These are phyloP conservation scores for Lasioglossum zephyrum DNA, from an alignment of 2,888 invertebrate species.

Conservation along the genomic window DNA sequence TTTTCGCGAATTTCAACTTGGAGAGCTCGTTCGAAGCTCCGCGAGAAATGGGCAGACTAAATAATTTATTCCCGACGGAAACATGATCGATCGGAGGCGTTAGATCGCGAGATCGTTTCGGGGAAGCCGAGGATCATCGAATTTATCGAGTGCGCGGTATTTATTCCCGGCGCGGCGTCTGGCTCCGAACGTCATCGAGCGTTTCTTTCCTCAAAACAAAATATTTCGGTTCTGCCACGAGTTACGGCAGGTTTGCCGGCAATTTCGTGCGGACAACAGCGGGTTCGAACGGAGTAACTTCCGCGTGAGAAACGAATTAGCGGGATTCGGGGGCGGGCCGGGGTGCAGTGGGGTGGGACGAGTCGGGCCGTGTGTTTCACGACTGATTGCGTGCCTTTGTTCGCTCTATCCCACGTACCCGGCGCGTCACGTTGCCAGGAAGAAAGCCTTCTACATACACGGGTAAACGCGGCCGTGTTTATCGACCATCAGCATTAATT, in stretches of 20 bases:
- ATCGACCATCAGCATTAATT: conserved; percentile 27
- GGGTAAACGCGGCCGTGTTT: conserved; percentile 30
- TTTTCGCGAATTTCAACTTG: background rate
- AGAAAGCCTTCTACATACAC: conserved; percentile 10
- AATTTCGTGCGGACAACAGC: background rate
- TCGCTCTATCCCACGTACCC: background rate
- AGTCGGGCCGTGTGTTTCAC: background rate
- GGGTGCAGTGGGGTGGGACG: background rate
- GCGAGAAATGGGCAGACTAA: background rate
- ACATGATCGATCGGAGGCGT: background rate
- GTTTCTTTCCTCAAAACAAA: background rate
- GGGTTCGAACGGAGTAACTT: background rate
- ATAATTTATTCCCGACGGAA: background rate
- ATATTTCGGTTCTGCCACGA: background rate
- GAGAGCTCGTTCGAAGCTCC: no score
- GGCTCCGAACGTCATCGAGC: background rate
- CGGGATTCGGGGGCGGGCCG: background rate
- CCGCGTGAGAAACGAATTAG: conserved; percentile 23
- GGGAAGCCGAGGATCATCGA: background rate
- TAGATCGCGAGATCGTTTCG: background rate
- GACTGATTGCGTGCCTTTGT: conserved; percentile 16
- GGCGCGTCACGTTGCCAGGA: background rate
- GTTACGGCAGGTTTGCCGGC: background rate
- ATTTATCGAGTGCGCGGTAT: background rate
- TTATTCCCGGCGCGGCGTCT: conserved; percentile 4